Conservation (phyloP, 1,140 invertebrate species). For the Lepidurus apus region DNA sequence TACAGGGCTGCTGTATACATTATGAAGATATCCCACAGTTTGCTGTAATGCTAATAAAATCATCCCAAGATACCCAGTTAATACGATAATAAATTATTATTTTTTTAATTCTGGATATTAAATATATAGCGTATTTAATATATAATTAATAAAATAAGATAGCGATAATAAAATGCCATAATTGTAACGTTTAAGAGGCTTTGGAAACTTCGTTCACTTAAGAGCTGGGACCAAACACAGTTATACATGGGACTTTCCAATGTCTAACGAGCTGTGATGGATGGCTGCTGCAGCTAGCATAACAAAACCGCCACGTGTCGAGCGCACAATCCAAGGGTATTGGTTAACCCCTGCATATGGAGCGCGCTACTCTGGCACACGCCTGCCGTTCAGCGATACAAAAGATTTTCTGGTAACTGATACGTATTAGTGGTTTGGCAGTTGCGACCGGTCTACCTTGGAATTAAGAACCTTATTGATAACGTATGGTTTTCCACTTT, state of each 20-base stretch:
- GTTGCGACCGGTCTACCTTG: neutral
- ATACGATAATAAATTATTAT: no score
- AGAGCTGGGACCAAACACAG: neutral
- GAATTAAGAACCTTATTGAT: conserved; percentile 11
- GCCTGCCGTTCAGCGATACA: conserved; percentile 7
- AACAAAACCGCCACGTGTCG: neutral
- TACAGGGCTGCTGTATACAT: no score
- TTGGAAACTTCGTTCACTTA: no score
- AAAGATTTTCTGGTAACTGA: conserved; percentile 7
- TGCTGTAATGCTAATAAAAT: neutral
- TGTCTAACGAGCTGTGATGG: neutral
- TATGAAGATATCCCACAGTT: no score
- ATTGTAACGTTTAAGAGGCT: no score
- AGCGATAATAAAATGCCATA: no score
- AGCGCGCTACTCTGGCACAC: neutral
- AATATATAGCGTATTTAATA: no score
- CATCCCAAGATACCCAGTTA: neutral
- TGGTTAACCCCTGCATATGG: conserved; percentile 4
- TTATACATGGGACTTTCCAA: neutral
- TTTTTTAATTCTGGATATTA: no score
- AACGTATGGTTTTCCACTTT: neutral
- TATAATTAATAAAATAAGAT: no score
- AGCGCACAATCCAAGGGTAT: neutral
- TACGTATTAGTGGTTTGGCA: conserved; percentile 11
- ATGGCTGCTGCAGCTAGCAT: neutral